Base-by-base conservation (phyloP, 2,797 vertebrate genomes). In the Chromis chromis region DNA sequence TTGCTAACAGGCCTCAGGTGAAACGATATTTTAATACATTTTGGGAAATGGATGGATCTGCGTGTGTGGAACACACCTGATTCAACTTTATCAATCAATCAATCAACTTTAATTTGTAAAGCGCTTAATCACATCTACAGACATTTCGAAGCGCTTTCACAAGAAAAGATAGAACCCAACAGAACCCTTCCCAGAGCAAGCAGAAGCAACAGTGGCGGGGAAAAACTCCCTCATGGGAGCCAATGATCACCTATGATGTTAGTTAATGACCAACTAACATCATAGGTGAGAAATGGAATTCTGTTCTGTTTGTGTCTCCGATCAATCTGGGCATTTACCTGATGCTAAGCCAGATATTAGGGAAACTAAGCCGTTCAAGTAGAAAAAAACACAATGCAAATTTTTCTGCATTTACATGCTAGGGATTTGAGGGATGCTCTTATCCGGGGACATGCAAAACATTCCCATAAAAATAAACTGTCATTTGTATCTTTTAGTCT, bases 1-100 rank as follows among this genome's bases (percentile, higher is more conserved):
- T 73, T 74, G 70, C 69, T 55, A 67, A 52, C 44, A 49, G 54
- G 65, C 83, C 73, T 40, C 2, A 0, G 68, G 71, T 40, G 1
- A 78, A 79, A 59, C 36, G 22, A 13, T 39, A n/a, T 81, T 66
- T 68, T 33, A 80, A 87, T 77, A 57, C 48, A 79, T 52, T 72
- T 74, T 63, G 1, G 44, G 70, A 16, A 54, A 22, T 70, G 44
- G 1, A 53, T 79, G 64, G 46, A 72, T 60, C 1, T 31, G 31
- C 22, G 53, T 49, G 6, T 21, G 22, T n/a, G n/a, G 27, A 74
- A 24, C 12, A 50, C 52, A 78, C 36, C 8, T 54, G 39, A 65
- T 65, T 70, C 2, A 46, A 50, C 10, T 63, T 42, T n/a, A n/a
- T n/a, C n/a, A n/a, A n/a, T n/a, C n/a, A n/a, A n/a, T n/a, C n/a